Percentiles rank a stretch among this genome's conserved stretches.
phyloP scores from a whole-genome alignment of 1,140 invertebrate species.

The Aphis gossypii region DNA sequence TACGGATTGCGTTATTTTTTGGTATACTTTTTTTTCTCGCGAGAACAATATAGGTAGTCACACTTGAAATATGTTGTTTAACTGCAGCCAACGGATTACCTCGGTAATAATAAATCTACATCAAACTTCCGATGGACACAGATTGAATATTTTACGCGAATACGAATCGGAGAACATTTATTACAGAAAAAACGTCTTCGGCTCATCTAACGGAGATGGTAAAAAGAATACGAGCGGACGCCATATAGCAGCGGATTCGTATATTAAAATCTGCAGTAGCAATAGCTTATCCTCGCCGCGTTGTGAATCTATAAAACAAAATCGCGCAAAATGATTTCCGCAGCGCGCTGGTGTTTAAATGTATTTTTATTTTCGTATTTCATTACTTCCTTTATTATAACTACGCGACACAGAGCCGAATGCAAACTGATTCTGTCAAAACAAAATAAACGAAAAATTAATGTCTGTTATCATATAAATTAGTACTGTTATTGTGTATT shows the following conservation, averaged over 20 bases:
- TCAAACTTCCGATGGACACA: not conserved
- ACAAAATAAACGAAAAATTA: not conserved
- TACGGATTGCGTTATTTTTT: too few species aligned
- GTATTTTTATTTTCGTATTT: not conserved
- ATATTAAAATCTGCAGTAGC: not conserved
- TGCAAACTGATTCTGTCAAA: not conserved
- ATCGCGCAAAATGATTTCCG: not conserved
- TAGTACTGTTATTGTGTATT: not conserved
- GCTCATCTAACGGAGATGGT: not conserved
- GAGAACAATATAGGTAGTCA: too few species aligned
- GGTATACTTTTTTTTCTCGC: too few species aligned
- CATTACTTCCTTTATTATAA: not conserved
- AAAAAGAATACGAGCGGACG: not conserved
- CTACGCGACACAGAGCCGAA: not conserved
- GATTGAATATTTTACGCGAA: not conserved
- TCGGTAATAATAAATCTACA: not conserved
- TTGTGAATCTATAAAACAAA: slow-evolving; percentile 17
- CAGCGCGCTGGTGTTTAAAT: not conserved
- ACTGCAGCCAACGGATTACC: not conserved
- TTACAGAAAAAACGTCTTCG: not conserved
- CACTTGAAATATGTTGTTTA: too few species aligned
- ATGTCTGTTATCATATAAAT: not conserved
- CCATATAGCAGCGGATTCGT: not conserved
- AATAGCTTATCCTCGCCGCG: not conserved
- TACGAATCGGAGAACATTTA: not conserved